Percentiles rank a stretch among this genome's conserved stretches.
Conservation (phyloP, 2,797 vertebrate species). For the Arctocebus calabarensis region DNA sequence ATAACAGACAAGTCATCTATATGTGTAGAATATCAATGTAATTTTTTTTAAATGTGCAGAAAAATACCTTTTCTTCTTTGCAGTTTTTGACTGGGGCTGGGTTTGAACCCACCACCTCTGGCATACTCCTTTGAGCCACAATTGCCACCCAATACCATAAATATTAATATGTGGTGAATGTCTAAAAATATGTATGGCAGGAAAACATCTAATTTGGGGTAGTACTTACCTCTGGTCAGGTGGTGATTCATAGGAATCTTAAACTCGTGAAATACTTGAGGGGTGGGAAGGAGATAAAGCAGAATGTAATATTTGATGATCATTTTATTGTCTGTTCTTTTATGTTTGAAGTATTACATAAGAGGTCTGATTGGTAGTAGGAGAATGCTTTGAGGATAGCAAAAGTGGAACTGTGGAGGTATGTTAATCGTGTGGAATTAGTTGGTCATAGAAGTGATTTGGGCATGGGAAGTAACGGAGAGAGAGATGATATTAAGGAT, state of each 20-base stretch:
- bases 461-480: background rate
- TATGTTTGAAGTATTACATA: background rate
- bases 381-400: background rate
- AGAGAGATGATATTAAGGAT: background rate
- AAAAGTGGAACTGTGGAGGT: background rate
- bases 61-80: background rate
- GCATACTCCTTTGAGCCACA: no score
- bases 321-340: background rate
- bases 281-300: background rate
- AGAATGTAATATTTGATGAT: slow-evolving; percentile 4
- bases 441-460: background rate
- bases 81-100: no score
- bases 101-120: no score
- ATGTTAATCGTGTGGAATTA: background rate
- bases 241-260: background rate
- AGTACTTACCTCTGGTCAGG: background rate
- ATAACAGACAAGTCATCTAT: background rate
- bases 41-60: background rate
- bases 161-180: background rate
- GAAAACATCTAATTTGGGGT: background rate
- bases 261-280: background rate
- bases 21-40: background rate
- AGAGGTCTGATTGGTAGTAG: background rate
- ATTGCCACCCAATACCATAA: no score
- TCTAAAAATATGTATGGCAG: background rate